Evolutionary conservation across 2,113 vertebrate genomes (phyloP).

Genomic region (Illadopsis cleaveri): DNA sequence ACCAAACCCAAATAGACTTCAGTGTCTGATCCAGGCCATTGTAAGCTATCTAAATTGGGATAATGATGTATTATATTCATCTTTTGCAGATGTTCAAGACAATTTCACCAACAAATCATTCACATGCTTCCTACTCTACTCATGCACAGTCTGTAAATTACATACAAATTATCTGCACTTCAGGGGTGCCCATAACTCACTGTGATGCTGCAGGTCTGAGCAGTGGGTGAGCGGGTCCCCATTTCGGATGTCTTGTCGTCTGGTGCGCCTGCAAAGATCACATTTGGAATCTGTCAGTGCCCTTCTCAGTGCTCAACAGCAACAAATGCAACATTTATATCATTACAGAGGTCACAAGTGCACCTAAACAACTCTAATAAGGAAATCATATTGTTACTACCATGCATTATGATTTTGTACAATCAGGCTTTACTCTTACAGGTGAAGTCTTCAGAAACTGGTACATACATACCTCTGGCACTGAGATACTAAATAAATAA

Average conservation of each 20-base stretch:
- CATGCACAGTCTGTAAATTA: neutral
- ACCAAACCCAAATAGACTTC: neutral
- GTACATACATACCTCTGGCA: neutral
- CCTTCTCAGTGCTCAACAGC: neutral
- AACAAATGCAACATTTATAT: neutral
- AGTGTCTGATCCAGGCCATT: neutral
- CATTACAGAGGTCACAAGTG: neutral
- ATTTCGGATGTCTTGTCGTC: conserved; percentile 95
- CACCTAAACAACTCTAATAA: neutral
- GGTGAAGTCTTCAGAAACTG: neutral
- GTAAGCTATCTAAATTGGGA: neutral
- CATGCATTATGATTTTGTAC: neutral
- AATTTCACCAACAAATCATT: neutral
- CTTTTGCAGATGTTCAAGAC: neutral
- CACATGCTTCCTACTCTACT: neutral
- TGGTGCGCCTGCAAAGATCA: conserved; percentile 84
- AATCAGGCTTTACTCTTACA: neutral
- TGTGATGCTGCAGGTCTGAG: conserved; percentile 91
- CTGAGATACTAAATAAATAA: neutral
- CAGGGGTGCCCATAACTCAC: conserved; percentile 68
- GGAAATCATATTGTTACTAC: neutral
- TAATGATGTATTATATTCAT: neutral
- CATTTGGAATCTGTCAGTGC: conserved; percentile 28
- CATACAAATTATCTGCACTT: neutral
- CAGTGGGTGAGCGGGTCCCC: conserved; percentile 97